Conservation (phyloP, 2,113 vertebrate genomes). For the Lamprotornis superbus region DNA sequence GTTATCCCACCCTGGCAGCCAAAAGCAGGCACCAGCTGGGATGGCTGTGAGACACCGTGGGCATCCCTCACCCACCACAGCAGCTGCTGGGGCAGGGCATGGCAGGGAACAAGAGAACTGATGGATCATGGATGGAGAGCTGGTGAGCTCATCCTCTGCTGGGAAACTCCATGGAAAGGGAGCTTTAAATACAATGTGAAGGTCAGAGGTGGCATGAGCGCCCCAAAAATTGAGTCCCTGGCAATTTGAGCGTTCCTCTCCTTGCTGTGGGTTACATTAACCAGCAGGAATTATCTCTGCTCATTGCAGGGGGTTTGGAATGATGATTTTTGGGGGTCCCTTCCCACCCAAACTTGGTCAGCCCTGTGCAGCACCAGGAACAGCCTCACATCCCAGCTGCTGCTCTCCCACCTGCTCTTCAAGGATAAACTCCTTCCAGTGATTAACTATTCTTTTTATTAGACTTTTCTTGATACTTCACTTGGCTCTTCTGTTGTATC, state of each 20-base stretch:
- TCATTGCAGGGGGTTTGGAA: neutral
- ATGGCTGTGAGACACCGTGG: neutral
- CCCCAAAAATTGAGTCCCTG: neutral
- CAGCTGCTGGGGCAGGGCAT: neutral
- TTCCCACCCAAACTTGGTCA: neutral
- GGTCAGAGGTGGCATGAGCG: neutral
- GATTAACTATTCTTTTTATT: neutral
- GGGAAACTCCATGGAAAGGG: too few relatives aligned
- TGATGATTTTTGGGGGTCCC: neutral
- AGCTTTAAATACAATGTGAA: neutral
- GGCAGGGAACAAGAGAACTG: neutral
- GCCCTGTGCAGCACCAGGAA: neutral
- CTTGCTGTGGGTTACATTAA: neutral
- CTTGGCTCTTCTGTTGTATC: neutral
- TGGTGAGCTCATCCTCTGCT: neutral
- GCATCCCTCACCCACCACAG: neutral
- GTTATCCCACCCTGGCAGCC: neutral
- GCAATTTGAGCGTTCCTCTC: too few relatives aligned
- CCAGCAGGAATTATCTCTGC: neutral
- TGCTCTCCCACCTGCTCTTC: neutral
- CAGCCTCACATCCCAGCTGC: neutral
- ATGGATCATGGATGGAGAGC: rapidly evolving
- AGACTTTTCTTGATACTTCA: neutral
- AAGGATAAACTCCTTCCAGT: neutral
- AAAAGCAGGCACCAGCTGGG: neutral